These are phyloP conservation scores for Drosophila mimica DNA, from an alignment of 2,888 invertebrate species.

Conservation along the genomic window DNA sequence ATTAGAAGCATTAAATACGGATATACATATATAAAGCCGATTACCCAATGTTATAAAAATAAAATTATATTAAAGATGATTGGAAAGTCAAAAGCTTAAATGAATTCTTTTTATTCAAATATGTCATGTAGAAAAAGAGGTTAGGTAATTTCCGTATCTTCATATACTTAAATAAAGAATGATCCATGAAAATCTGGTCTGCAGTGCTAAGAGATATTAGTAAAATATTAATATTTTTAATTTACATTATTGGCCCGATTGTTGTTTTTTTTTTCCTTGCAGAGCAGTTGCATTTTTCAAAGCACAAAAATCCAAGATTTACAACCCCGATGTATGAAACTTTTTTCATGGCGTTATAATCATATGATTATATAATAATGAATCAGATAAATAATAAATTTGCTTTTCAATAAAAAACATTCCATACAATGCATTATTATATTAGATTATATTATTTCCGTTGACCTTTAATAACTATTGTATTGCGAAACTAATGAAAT, in stretches of 20 bases:
- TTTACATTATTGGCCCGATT: background rate
- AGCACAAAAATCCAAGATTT: background rate
- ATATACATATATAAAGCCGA: slow-evolving; percentile 15
- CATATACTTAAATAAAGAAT: background rate
- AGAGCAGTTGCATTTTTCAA: background rate
- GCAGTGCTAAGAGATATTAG: background rate
- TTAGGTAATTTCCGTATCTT: slow-evolving; percentile 24
- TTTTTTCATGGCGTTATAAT: background rate
- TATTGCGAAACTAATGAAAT: background rate
- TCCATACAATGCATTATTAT: background rate
- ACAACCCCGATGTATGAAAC: background rate
- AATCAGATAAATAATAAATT: too few species aligned
- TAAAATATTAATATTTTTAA: background rate
- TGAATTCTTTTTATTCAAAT: slow-evolving; percentile 21
- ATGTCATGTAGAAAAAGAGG: slow-evolving; percentile 12
- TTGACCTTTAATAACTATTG: background rate
- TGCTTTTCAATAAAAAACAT: background rate
- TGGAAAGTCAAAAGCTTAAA: slow-evolving; percentile 30
- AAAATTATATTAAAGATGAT: slow-evolving; percentile 13
- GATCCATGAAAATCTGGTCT: background rate
- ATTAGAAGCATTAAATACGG: slow-evolving; percentile 8
- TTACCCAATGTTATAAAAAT: slow-evolving; percentile 27
- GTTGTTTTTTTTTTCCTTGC: background rate
- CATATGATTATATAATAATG: too few species aligned
- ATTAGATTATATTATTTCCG: background rate